Base-by-base conservation (phyloP, 1,140 invertebrate species). In the Musca vetustissima region DNA sequence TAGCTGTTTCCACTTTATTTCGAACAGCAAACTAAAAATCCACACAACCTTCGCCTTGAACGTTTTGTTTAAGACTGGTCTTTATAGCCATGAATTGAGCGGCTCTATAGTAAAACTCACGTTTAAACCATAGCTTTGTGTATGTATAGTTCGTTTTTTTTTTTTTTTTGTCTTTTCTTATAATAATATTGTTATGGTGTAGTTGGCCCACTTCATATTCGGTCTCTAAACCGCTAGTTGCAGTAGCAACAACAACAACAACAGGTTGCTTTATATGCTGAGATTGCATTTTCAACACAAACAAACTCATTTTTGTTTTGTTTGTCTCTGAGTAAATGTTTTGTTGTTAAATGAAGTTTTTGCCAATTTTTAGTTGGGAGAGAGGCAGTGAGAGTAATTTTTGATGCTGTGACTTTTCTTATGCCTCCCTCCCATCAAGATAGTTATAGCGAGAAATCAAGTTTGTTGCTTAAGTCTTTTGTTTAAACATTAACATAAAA, bases 31-130 rank as follows among this genome's bases (percentile, higher is more conserved):
- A 65, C 9, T 21, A 36, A 48, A 65, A 24, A 9, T 66, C 15
- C 48, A 43, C 48, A 43, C 77, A 80, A 80, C 78, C 78, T 80
- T 80, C 78, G 76, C 78, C 76, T 80, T 80, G 78, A 75, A 80
- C 75, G 75, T 71, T 71, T 72, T 71, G 69, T 71, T 70, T 67
- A 69, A 73, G 75, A 80, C 78, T 80, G 78, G 22, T 61, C 28
- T 48, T 43, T 43, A 48, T 19, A 19, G 21, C 47, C 11, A 15
- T 49, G 50, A 43, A 61, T 61, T 61, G 19, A 59, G 32, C 28
- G 28, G 17, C 57, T 61, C 28, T 61, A 61, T 43, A 43, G 19
- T 43, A 43, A 43, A 43, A 13, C 36, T 43, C 36, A 43, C 11
- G 36, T 43, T 13, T 43, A 43, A 43, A 11, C 11, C 36, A 43